Base-by-base conservation (phyloP, 1,140 invertebrate species). In the Magallana gigas region DNA sequence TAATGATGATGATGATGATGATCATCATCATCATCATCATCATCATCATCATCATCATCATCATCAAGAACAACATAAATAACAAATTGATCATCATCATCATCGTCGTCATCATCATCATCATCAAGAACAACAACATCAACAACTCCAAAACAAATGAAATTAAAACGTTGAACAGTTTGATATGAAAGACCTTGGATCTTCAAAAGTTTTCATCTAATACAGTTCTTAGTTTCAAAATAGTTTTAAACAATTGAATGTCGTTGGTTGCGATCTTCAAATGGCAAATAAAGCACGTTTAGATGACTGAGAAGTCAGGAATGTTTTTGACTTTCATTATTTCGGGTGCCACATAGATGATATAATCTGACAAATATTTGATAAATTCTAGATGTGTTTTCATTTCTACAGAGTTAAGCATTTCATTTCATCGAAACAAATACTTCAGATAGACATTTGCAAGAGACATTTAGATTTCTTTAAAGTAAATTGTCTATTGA, bases 321-420 rank as follows among this genome's bases (percentile, higher is more conserved):
- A 76, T 76, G 68, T 76, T 29, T 76, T 76, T 76, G 68, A 76
- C 68, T 76, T 76, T 18, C 36, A 76, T 76, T 76, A 76, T 76
- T 29, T 23, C 18, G 68, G 68, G 68, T 76, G 68, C 68, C 68
- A 76, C 23, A 36, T 36, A 76, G 23, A 76, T 76, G 68, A 76
- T 76, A 76, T 76, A 76, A 76, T 76, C 68, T 76, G 68, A 76
- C 68, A 76, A 76, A 76, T 76, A 76, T 76, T 76, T 76, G 68
- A 76, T 76, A 76, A 76, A 76, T 76, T 76, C 68, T 76, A 36
- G 23, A 76, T 76, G 68, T 76, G 68, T 76, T 76, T 64, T 76
- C 23, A 29, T 76, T 76, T 76, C 23, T 76, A 76, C 68, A 76
- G 18, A 76, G 68, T 8, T 76, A 29, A 76, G 68, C 68, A 76